Evolutionary conservation across 2,113 vertebrate species (phyloP).

Genomic region (Pardalotus punctatus): DNA sequence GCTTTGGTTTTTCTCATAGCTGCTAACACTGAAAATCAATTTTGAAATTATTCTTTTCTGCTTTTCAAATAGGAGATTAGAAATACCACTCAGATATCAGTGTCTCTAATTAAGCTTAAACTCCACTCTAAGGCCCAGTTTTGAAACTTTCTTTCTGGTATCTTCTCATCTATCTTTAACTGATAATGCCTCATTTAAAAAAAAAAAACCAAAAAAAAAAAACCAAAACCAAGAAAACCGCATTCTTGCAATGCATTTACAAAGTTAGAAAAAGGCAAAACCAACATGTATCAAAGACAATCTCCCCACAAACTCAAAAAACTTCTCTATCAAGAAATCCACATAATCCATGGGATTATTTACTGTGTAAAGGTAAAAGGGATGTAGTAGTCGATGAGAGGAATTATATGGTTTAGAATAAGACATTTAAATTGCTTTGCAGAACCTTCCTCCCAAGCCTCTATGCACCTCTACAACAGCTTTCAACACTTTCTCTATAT

Average conservation of each 20-base stretch:
- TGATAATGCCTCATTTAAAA: not conserved
- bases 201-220: not conserved
- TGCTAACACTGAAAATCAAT: conserved; percentile 77
- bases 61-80: not conserved
- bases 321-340: not conserved
- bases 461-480: not conserved
- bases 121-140: not conserved
- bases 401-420: not conserved
- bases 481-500: not conserved
- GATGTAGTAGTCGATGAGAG: not conserved
- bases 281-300: not conserved
- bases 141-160: not conserved
- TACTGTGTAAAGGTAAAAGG: not conserved
- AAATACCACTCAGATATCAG: not conserved
- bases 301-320: not conserved
- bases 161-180: not conserved
- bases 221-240: no score
- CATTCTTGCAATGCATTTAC: not conserved
- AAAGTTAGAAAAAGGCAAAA: not conserved
- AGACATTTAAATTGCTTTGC: not conserved
- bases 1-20: conserved; percentile 83
- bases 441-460: not conserved
- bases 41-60: not conserved
- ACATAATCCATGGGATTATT: not conserved
- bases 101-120: not conserved